These are phyloP conservation scores for Orchestes rusci DNA, from an alignment of 2,888 invertebrate genomes.

Conservation along the genomic window DNA sequence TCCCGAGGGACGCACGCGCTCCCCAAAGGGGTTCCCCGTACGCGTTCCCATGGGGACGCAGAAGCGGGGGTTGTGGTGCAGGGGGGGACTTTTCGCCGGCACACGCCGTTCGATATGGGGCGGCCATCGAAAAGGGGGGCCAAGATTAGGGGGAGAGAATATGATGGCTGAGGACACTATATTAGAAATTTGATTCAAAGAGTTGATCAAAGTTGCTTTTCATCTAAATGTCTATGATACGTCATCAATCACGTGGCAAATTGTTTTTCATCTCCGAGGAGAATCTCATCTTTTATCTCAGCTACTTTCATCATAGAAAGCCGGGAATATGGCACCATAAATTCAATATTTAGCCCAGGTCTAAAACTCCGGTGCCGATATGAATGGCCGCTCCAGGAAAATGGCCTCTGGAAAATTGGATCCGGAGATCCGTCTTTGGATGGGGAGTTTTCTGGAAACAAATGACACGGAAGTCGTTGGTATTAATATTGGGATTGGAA, in stretches of 20 bases:
- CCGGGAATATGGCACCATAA: slow-evolving; percentile 38
- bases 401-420: slow-evolving; percentile 25
- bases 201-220: too few relatives aligned
- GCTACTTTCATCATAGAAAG: too few relatives aligned
- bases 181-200: too few relatives aligned
- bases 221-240: too few relatives aligned
- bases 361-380: slow-evolving; percentile 32
- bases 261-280: too few relatives aligned
- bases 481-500: slow-evolving; percentile 11
- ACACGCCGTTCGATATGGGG: slow-evolving; percentile 30
- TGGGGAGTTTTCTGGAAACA: slow-evolving; percentile 23
- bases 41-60: slow-evolving; percentile 53
- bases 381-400: slow-evolving; percentile 34
- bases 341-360: slow-evolving; percentile 39
- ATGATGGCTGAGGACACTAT: too few relatives aligned
- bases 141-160: slow-evolving; percentile 9
- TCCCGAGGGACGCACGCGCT: slow-evolving; percentile 45
- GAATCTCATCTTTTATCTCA: too few relatives aligned
- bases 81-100: slow-evolving; percentile 24
- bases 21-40: slow-evolving; percentile 38
- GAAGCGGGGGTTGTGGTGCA: slow-evolving; percentile 38
- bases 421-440: slow-evolving; percentile 21
- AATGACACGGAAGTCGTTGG: slow-evolving; percentile 19
- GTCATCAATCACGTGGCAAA: too few relatives aligned
- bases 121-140: slow-evolving; percentile 16